Evolutionary conservation across 2,888 invertebrate species (phyloP).

Genomic region (Pheosia tremula): DNA sequence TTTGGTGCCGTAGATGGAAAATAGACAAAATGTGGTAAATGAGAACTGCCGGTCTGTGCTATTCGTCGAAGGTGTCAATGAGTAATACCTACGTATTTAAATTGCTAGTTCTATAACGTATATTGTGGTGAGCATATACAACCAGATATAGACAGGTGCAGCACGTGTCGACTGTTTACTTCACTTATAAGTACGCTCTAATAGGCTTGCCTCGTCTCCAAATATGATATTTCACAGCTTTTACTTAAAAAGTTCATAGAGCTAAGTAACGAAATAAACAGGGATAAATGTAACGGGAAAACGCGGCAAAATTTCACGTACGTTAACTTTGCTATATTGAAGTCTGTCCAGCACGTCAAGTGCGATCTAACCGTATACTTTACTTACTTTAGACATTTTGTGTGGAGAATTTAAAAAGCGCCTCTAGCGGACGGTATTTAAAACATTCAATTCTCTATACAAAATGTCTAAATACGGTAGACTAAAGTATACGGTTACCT

Average conservation of each 20-base stretch:
- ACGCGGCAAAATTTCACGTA: not conserved
- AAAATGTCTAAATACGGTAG: no score
- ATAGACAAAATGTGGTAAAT: not conserved
- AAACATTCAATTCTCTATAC: no score
- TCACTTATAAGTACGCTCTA: conserved; percentile 27
- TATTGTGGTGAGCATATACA: not conserved
- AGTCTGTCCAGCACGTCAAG: no score
- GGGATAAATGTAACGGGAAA: not conserved
- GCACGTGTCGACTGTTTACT: conserved; percentile 22
- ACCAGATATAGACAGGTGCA: conserved; percentile 32
- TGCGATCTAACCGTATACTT: no score
- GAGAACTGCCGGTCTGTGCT: not conserved
- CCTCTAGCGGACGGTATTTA: no score
- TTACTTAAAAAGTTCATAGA: conserved; percentile 15
- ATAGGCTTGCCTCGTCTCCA: conserved; percentile 16
- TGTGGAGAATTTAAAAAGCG: no score
- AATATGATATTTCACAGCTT: conserved; percentile 17
- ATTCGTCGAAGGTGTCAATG: conserved; percentile 35
- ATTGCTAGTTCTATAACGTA: conserved; percentile 19
- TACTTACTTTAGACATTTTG: no score
- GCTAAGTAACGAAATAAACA: not conserved
- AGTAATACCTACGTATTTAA: conserved; percentile 28
- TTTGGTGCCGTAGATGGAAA: not conserved
- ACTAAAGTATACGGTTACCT: no score
- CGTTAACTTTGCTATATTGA: no score